Base-by-base conservation (phyloP, 2,113 vertebrate genomes). In the Regulus satrapa region DNA sequence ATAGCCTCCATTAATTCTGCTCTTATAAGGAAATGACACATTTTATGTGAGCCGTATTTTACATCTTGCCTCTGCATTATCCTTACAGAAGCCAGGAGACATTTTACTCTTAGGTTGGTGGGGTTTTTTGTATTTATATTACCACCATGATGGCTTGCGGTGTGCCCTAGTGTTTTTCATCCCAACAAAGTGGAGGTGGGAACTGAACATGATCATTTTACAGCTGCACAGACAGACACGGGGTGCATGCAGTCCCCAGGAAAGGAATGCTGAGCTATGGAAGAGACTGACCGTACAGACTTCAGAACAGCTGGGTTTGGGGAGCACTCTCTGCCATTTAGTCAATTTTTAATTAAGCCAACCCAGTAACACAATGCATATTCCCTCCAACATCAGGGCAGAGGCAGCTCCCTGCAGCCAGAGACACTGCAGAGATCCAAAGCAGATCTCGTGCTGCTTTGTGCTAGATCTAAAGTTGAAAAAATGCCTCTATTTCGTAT, bases 1-100 rank as follows among this genome's bases (percentile, higher is more conserved):
- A 89, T 34, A 51, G 77, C 49, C 54, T 46, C 77, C 55, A 68
- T 91, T 85, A 78, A 66, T 85, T 94, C 62, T 85, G 84, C 49
- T 58, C 66, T 69, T 88, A 49, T 3, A 58, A 75, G 63, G 58
- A 75, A 89, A 61, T 26, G 45, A 61, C 88, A 81, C 31, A 1
- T 95, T 95, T 93, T 86, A 82, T 58, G 29, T 3, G 5, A 14
- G 41, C 73, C 0, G 0, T 84, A 85, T 95, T 96, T 97, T 82
- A 89, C 45, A 58, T 67, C 56, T 73, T 63, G 58, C 67, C 62
- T 87, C 80, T 82, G 84, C 71, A 18, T 73, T 94, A 89, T 66
- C 63, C 40, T 61, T 79, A 41, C n/a, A 68, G 69, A 61, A 58
- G 58, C 41, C 1, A 5, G 38, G 61, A 82, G 29, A 67, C 5